Base-by-base conservation (phyloP, 2,888 invertebrate species). In the Sycophila texana region DNA sequence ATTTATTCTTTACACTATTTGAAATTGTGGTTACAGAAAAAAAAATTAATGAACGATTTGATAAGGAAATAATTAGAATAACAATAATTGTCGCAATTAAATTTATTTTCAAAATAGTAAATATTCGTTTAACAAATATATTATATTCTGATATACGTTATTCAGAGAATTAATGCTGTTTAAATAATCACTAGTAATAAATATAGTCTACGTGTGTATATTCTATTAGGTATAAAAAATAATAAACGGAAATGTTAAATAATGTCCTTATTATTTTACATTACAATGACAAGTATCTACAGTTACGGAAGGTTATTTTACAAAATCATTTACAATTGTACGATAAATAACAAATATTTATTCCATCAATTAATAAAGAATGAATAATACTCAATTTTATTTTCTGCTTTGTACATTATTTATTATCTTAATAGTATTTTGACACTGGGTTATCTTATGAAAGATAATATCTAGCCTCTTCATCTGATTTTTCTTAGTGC, bases 371-470 rank as follows among this genome's bases (percentile, higher is more conserved):
- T 57, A 70, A 75, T 57, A 18, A 73, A 75, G 73, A 78, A 72
- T 57, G 75, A 81, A 83, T 82, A 77, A 84, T 82, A 82, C 82
- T 79, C 75, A 74, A 68, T 65, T 63, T 63, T 63, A 63, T 73
- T 74, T 63, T 80, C 77, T 79, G 84, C 88, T 89, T 89, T 89
- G 88, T 89, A 89, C 88, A 89, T 87, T 85, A 84, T 87, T 89
- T 89, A 88, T 90, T 89, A 89, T 88, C 86, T 84, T 87, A 89
- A 87, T 86, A 84, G 86, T 89, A 88, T 86, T 89, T 90, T 90
- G 89, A 89, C 90, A 89, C 89, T 88, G 87, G 63, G 88, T 89
- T 89, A 88, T 87, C 89, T 89, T 90, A 89, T 87, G 89, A 89
- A 90, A 90, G 89, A 89, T 89, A 89, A 89, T 89, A 87, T 89